These are phyloP conservation scores for Rhyzopertha dominica DNA, from an alignment of 1,140 invertebrate genomes.

Conservation along the genomic window DNA sequence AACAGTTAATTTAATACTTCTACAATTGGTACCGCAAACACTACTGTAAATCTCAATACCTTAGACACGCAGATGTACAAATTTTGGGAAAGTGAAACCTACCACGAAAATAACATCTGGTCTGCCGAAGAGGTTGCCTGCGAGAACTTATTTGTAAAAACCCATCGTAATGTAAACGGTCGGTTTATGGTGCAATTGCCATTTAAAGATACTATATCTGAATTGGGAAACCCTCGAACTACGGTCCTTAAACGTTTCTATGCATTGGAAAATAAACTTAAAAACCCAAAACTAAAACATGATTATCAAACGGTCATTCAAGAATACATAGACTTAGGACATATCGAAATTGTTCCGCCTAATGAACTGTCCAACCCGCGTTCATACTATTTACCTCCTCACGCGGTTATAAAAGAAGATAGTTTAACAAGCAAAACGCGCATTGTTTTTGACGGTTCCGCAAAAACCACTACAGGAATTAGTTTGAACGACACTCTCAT, in stretches of 20 bases:
- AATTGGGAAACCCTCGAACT: constrained; percentile 22
- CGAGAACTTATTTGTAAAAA: constrained; percentile 27
- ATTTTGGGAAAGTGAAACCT: constrained; percentile 12
- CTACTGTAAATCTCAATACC: too few species aligned
- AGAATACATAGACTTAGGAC: constrained; percentile 33
- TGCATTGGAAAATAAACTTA: constrained; percentile 15
- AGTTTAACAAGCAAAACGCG: constrained; percentile 34
- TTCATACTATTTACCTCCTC: constrained; percentile 48
- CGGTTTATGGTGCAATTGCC: constrained; percentile 30
- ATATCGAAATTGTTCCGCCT: constrained; percentile 20
- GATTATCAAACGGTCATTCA: constrained; percentile 34
- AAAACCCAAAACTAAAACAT: constrained; percentile 9
- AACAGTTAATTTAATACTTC: constrained; percentile 6
- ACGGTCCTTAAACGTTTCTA: constrained; percentile 14
- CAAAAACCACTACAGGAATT: constrained; percentile 24
- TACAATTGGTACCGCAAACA: too few species aligned
- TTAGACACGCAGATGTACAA: constrained; percentile 3
- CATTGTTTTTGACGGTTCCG: constrained; percentile 41
- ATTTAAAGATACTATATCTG: constrained; percentile 19
- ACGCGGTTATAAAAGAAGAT: constrained; percentile 38
- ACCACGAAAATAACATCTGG: background rate
- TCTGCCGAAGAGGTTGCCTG: constrained; percentile 28
- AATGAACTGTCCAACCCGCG: too few species aligned
- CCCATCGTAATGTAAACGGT: constrained; percentile 23
- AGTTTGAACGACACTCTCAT: constrained; percentile 33